phyloP scores from a whole-genome alignment of 1,140 invertebrate genomes.

The Drosophila persimilis region DNA sequence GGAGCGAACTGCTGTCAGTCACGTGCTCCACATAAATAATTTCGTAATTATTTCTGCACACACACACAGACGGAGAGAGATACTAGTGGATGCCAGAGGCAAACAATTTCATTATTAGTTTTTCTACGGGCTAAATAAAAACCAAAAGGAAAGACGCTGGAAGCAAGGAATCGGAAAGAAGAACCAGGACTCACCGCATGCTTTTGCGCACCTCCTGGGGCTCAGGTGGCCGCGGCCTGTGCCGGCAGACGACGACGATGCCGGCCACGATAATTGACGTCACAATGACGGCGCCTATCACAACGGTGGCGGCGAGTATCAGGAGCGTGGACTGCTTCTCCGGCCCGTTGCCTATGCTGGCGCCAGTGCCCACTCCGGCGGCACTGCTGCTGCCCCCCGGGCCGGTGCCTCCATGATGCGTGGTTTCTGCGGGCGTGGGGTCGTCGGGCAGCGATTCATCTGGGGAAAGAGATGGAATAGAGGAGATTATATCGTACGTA shows the following conservation, averaged over 20 bases:
- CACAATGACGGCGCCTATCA: conserved; percentile 82
- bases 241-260: conserved; percentile 81
- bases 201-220: conserved; percentile 82
- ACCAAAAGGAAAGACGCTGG: neutral
- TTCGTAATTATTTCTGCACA: conserved; percentile 74
- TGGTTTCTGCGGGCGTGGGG: conserved; percentile 82
- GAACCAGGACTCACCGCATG: conserved; percentile 74
- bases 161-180: neutral
- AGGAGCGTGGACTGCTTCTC: conserved; percentile 82
- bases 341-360: conserved; percentile 74
- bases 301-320: conserved; percentile 79
- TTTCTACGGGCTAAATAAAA: conserved; percentile 18
- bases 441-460: conserved; percentile 83
- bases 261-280: conserved; percentile 83
- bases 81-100: conserved; percentile 14
- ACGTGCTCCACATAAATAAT: conserved; percentile 76
- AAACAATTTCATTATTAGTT: conserved; percentile 78
- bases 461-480: conserved; percentile 28
- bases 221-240: conserved; percentile 82
- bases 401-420: conserved; percentile 72
- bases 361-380: conserved; percentile 62
- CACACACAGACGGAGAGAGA: conserved; percentile 20
- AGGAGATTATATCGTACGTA: neutral
- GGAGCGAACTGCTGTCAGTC: conserved; percentile 27
- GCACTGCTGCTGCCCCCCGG: conserved; percentile 40